Evolutionary conservation across 2,113 vertebrate species (phyloP).

Genomic region (Pituophis catenifer): DNA sequence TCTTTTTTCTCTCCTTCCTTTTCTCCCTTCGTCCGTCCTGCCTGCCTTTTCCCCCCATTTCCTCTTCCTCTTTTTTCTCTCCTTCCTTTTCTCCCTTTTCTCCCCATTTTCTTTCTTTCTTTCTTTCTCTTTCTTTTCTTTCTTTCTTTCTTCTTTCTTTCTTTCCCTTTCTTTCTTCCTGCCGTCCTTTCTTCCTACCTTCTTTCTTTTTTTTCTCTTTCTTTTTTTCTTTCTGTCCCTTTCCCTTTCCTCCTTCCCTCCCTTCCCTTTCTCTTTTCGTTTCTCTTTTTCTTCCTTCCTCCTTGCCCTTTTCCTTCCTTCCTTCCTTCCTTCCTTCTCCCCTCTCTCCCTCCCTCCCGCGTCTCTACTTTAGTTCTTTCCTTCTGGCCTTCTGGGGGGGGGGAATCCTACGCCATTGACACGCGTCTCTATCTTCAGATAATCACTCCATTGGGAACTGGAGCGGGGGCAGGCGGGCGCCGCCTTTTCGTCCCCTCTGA

Average conservation of each 20-base stretch:
- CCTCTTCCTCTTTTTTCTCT: too few relatives aligned
- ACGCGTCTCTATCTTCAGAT: slow-evolving; percentile 14
- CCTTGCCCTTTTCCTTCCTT: not conserved
- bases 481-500: not conserved
- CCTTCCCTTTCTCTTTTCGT: not conserved
- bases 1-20: not conserved
- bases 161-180: not conserved
- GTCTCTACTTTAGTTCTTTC: not conserved
- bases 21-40: not conserved
- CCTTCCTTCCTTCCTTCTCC: not conserved
- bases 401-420: not conserved
- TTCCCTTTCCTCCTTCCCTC: too few relatives aligned
- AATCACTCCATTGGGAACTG: not conserved
- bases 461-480: not conserved
- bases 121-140: too few relatives aligned
- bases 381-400: not conserved
- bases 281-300: not conserved
- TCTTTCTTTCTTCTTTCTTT: too few relatives aligned
- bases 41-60: too few relatives aligned
- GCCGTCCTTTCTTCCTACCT: too few relatives aligned
- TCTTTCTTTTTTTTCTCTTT: accelerated
- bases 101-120: accelerated
- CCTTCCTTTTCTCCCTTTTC: too few relatives aligned
- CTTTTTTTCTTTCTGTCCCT: too few relatives aligned
- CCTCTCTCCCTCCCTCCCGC: not conserved